phyloP scores from a whole-genome alignment of 2,113 vertebrate species.

The Prietella phreatophila region DNA sequence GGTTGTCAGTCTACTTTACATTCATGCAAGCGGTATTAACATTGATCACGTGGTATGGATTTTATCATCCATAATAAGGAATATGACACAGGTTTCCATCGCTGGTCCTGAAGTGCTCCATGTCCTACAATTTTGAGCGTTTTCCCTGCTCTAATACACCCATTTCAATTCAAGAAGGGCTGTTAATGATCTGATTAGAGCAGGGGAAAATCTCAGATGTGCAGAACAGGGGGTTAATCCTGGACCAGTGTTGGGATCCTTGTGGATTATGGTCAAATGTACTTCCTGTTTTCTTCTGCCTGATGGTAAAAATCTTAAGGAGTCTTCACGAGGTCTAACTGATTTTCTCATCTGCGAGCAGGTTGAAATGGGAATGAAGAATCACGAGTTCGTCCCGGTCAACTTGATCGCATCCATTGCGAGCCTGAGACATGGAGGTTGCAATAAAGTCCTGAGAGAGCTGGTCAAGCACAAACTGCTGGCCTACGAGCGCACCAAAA shows the following conservation, averaged over 20 bases:
- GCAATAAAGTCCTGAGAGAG: slow-evolving; percentile 91
- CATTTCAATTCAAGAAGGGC: background rate
- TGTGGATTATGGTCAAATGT: background rate
- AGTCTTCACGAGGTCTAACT: background rate
- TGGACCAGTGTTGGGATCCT: background rate
- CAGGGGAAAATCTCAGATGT: background rate
- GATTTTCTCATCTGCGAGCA: slow-evolving; percentile 53
- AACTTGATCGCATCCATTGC: slow-evolving; percentile 92
- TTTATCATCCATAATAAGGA: no score
- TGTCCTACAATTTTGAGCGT: background rate
- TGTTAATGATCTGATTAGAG: background rate
- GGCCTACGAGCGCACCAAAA: slow-evolving; percentile 84
- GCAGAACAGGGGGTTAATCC: background rate
- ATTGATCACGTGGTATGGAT: no score
- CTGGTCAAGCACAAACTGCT: slow-evolving; percentile 89
- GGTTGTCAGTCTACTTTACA: background rate
- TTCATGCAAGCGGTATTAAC: background rate
- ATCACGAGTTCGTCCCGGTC: slow-evolving; percentile 93
- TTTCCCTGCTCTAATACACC: background rate
- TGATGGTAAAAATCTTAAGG: background rate
- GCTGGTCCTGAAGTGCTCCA: background rate
- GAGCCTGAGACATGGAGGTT: slow-evolving; percentile 93
- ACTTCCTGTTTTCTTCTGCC: background rate
- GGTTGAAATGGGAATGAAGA: slow-evolving; percentile 99
- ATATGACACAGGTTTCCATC: background rate